Percentiles rank a stretch among this genome's conserved stretches.
Conservation (phyloP, 1,140 invertebrate genomes). For the Drosophila teissieri region DNA sequence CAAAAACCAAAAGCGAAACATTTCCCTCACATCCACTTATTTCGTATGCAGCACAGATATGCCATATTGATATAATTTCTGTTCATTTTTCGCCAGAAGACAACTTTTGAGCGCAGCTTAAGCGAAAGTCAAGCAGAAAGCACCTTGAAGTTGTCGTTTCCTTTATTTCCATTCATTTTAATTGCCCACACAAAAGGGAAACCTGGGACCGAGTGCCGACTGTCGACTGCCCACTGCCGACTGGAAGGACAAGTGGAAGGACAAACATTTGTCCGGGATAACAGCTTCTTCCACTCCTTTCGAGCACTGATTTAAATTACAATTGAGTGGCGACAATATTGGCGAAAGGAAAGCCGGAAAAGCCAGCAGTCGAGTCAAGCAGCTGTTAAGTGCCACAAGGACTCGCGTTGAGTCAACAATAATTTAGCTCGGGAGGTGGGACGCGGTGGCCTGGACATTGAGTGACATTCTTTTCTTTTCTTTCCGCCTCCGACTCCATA, state of each 20-base stretch:
- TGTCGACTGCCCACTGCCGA: neutral
- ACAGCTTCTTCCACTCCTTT: slow-evolving; percentile 46
- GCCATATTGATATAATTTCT: slow-evolving; percentile 75
- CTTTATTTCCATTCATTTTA: slow-evolving; percentile 46
- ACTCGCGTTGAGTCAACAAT: slow-evolving; percentile 76
- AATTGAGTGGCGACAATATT: slow-evolving; percentile 82
- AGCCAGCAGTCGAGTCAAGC: slow-evolving; percentile 14
- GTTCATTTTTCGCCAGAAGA: slow-evolving; percentile 48
- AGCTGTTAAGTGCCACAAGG: slow-evolving; percentile 70
- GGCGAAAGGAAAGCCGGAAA: slow-evolving; percentile 29
- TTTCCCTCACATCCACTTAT: slow-evolving; percentile 57
- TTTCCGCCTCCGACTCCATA: slow-evolving; percentile 19
- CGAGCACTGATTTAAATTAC: slow-evolving; percentile 76
- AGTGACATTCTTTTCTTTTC: slow-evolving; percentile 69
- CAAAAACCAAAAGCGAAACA: slow-evolving; percentile 2
- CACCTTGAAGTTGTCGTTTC: slow-evolving; percentile 38
- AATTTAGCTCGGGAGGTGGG: slow-evolving; percentile 53
- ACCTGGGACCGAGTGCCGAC: slow-evolving; percentile 4
- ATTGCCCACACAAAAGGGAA: slow-evolving; percentile 49
- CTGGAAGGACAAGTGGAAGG: too few species aligned
- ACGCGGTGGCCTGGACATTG: slow-evolving; percentile 42
- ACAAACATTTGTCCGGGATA: slow-evolving; percentile 59
- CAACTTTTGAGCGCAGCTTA: slow-evolving; percentile 39
- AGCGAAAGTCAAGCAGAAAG: slow-evolving; percentile 37
- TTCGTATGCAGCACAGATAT: slow-evolving; percentile 77